These are phyloP conservation scores for Lates calcarifer DNA, from an alignment of 2,113 vertebrate species.

Conservation along the genomic window DNA sequence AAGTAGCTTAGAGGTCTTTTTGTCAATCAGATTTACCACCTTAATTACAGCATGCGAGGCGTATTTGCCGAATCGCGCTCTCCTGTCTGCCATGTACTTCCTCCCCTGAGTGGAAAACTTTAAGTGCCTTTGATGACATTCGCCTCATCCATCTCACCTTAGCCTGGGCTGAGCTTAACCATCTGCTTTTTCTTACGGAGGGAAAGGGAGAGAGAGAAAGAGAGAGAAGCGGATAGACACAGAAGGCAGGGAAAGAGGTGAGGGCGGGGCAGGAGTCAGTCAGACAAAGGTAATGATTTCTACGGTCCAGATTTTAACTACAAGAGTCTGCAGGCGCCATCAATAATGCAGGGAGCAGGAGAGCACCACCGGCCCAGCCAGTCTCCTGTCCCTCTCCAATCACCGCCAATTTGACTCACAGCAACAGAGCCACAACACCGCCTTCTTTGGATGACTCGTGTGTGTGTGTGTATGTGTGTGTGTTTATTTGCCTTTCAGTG, in stretches of 20 bases:
- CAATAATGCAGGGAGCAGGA: constrained; percentile 68
- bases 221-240: neutral
- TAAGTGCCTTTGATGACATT: constrained; percentile 50
- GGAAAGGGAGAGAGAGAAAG: neutral
- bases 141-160: constrained; percentile 44
- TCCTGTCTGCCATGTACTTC: constrained; percentile 51
- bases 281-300: constrained; percentile 66
- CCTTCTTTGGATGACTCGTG: constrained; percentile 31
- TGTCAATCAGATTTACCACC: constrained; percentile 76
- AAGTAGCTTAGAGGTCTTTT: constrained; percentile 70
- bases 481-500: constrained; percentile 45
- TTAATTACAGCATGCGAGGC: constrained; percentile 72
- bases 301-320: constrained; percentile 57
- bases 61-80: constrained; percentile 48
- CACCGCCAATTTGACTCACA: constrained; percentile 70
- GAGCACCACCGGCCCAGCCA: constrained; percentile 7
- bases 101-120: constrained; percentile 40
- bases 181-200: constrained; percentile 42
- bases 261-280: constrained; percentile 28
- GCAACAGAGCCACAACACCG: constrained; percentile 32
- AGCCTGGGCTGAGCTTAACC: constrained; percentile 12
- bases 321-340: constrained; percentile 49
- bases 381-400: constrained; percentile 63
- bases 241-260: neutral
- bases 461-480: constrained; percentile 29